Conservation (phyloP, 2,888 invertebrate species). For the Pollenia griseotomentosa region DNA sequence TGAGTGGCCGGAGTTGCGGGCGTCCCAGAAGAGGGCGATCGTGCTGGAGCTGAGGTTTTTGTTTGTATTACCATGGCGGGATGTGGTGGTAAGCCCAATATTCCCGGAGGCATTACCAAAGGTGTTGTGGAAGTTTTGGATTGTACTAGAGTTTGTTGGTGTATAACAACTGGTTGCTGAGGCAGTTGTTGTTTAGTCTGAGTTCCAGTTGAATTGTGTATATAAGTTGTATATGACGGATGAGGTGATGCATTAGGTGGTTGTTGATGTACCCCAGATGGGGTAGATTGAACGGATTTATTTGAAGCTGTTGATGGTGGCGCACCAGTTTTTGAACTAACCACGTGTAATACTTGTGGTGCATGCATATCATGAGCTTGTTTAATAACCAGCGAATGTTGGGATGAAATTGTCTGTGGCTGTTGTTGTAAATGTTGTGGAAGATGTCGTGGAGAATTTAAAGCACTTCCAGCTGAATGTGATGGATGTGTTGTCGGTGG, state of each 20-base stretch:
- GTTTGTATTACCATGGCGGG: slow-evolving; percentile 79
- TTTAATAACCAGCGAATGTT: slow-evolving; percentile 81
- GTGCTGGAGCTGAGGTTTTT: slow-evolving; percentile 78
- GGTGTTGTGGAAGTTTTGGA: slow-evolving; percentile 76
- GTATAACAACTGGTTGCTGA: slow-evolving; percentile 77
- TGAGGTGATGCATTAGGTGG: slow-evolving; percentile 76
- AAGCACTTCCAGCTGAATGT: slow-evolving; percentile 75
- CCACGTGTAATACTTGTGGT: slow-evolving; percentile 81
- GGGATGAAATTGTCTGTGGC: slow-evolving; percentile 75
- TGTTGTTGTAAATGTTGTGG: slow-evolving; percentile 73
- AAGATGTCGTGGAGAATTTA: slow-evolving; percentile 79
- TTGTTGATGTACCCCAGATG: slow-evolving; percentile 73
- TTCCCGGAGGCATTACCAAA: slow-evolving; percentile 78
- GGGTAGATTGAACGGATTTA: slow-evolving; percentile 61
- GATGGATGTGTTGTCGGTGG: slow-evolving; percentile 80
- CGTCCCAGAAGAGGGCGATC: slow-evolving; percentile 76
- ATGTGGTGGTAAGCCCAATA: slow-evolving; percentile 79
- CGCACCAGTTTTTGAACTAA: slow-evolving; percentile 80
- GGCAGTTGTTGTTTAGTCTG: slow-evolving; percentile 75
- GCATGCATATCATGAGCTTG: slow-evolving; percentile 77
- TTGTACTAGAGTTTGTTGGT: slow-evolving; percentile 74
- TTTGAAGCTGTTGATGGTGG: slow-evolving; percentile 77
- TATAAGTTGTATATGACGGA: slow-evolving; percentile 55
- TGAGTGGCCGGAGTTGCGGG: slow-evolving; percentile 77
- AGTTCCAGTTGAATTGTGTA: slow-evolving; percentile 76